Evolutionary conservation across 2,113 vertebrate genomes (phyloP).

Genomic region (Genyomyrus donnyi): DNA sequence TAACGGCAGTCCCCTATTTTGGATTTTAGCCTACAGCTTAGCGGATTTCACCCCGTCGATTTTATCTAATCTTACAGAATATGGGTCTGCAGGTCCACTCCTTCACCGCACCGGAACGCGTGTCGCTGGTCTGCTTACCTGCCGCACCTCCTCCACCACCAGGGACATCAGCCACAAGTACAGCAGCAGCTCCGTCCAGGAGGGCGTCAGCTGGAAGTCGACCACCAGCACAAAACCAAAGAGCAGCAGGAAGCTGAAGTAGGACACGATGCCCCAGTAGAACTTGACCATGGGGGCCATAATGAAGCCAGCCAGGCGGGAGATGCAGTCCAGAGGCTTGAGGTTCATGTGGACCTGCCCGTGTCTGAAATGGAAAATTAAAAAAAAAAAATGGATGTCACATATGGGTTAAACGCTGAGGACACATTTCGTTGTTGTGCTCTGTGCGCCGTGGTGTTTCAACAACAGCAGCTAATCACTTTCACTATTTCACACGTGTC

Average conservation of each 20-base stretch:
- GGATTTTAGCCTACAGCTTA: background rate
- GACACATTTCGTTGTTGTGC: too few species aligned
- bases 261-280: slow-evolving; percentile 80
- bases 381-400: too few species aligned
- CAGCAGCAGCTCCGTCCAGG: slow-evolving; percentile 68
- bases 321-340: slow-evolving; percentile 46
- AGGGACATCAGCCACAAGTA: slow-evolving; percentile 85
- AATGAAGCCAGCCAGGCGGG: slow-evolving; percentile 63
- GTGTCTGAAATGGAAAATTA: slow-evolving; percentile 25
- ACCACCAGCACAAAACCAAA: slow-evolving; percentile 84
- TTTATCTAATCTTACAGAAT: background rate
- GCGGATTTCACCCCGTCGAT: background rate
- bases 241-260: slow-evolving; percentile 85
- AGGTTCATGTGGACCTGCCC: background rate
- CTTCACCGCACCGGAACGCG: background rate
- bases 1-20: background rate
- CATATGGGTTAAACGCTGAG: too few species aligned
- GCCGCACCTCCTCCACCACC: slow-evolving; percentile 82
- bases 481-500: too few species aligned
- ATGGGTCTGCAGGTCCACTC: background rate
- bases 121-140: slow-evolving; percentile 58
- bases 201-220: slow-evolving; percentile 79
- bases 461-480: too few species aligned
- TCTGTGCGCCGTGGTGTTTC: too few species aligned
- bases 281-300: slow-evolving; percentile 76